A percentile compares a stretch with the other conserved stretches of the same genome.
Evolutionary conservation across 2,888 invertebrate species (phyloP).

Genomic region (Yponomeuta malinellus): DNA sequence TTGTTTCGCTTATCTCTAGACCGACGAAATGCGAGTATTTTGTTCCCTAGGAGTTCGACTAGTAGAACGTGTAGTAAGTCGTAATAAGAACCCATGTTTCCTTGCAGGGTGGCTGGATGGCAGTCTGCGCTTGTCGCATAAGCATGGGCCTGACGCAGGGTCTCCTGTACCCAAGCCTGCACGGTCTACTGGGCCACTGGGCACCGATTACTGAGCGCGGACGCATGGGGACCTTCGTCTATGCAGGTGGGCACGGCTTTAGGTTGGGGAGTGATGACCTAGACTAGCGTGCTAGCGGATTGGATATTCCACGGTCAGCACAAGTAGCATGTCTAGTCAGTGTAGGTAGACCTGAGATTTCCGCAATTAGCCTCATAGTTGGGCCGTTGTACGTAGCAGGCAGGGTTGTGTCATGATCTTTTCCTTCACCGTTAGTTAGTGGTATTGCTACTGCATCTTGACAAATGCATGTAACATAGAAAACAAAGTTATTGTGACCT

Average conservation of each 20-base stretch:
- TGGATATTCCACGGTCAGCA: neutral
- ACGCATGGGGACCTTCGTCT: constrained; percentile 79
- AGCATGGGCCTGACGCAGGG: constrained; percentile 82
- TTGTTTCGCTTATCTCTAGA: no score
- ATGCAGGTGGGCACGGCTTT: constrained; percentile 59
- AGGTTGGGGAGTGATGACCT: neutral
- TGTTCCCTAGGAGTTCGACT: no score
- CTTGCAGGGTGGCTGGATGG: constrained; percentile 55
- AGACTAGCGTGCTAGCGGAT: neutral
- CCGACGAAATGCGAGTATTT: no score
- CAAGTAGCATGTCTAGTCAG: neutral
- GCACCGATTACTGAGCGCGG: constrained; percentile 81
- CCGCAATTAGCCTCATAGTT: neutral
- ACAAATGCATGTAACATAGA: no score
- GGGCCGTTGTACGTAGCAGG: neutral
- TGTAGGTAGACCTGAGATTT: no score
- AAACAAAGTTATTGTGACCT: no score
- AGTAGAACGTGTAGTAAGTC: no score
- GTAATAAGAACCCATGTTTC: no score
- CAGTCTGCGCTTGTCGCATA: constrained; percentile 71
- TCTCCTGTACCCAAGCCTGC: constrained; percentile 79
- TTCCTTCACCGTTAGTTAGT: no score
- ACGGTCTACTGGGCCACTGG: constrained; percentile 83
- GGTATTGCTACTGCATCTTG: no score
- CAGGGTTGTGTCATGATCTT: no score